Conservation (phyloP, 2,113 vertebrate species). For the Pristiophorus japonicus region DNA sequence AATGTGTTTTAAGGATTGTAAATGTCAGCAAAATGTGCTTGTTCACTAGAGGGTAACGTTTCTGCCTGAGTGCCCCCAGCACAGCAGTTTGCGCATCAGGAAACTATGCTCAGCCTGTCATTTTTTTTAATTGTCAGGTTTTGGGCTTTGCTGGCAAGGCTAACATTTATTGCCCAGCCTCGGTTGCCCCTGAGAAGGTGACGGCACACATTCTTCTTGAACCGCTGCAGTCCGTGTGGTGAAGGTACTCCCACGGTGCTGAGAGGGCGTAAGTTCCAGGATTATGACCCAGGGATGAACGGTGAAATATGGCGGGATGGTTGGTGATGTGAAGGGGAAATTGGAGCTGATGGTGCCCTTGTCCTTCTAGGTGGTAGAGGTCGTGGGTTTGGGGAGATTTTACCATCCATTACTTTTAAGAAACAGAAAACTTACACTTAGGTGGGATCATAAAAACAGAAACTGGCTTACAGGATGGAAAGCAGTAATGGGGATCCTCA, state of each 20-base stretch:
- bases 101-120: not conserved
- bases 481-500: not conserved
- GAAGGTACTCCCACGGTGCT: too few species aligned
- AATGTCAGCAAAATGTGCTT: not conserved
- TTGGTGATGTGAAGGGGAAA: not conserved
- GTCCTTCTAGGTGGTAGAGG: too few species aligned
- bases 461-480: not conserved
- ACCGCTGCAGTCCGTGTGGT: not conserved
- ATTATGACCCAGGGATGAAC: not conserved
- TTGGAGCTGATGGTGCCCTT: too few species aligned
- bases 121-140: too few species aligned
- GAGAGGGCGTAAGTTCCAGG: too few species aligned
- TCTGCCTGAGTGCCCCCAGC: too few species aligned
- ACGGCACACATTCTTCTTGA: not conserved
- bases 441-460: not conserved
- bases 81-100: too few species aligned
- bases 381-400: not conserved
- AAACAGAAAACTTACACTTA: not conserved
- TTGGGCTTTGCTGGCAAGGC: not conserved
- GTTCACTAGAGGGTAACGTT: not conserved
- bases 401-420: not conserved
- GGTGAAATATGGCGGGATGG: not conserved
- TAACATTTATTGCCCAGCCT: not conserved
- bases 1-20: not conserved
- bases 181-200: not conserved